These are phyloP conservation scores for Brassicogethes aeneus DNA, from an alignment of 2,888 invertebrate species.

Conservation along the genomic window DNA sequence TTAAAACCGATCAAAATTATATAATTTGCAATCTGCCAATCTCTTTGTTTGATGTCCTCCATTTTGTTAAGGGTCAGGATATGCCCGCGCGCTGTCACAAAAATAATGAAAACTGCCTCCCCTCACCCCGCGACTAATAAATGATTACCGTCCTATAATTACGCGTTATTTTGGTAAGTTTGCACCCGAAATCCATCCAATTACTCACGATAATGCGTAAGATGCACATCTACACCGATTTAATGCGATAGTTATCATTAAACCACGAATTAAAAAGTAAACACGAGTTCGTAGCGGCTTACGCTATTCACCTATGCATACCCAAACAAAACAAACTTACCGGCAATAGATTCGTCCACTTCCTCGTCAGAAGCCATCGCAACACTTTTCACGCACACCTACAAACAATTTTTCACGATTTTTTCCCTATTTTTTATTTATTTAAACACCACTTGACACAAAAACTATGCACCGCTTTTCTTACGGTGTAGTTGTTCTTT, in stretches of 20 bases:
- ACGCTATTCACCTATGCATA: conserved; percentile 28
- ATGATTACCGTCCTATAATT: conserved; percentile 34
- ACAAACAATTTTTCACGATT: conserved; percentile 7
- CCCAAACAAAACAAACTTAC: conserved; percentile 50
- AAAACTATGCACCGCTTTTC: conserved; percentile 12
- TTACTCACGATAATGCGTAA: background rate
- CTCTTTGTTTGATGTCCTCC: conserved; percentile 70
- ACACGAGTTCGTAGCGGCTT: conserved; percentile 33
- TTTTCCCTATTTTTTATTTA: conserved; percentile 7
- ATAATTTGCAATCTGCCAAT: conserved; percentile 52
- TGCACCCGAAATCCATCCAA: no score
- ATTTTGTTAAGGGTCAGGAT: conserved; percentile 70
- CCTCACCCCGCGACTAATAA: conserved; percentile 33
- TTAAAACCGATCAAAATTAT: conserved; percentile 21
- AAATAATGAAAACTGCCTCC: conserved; percentile 44
- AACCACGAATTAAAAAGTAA: conserved; percentile 16
- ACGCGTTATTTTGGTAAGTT: conserved; percentile 17
- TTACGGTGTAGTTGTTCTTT: conserved; percentile 11
- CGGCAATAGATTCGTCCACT: conserved; percentile 78
- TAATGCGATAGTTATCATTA: background rate
- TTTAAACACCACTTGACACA: conserved; percentile 8
- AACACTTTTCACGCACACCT: conserved; percentile 12
- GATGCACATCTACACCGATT: background rate
- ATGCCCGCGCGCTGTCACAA: conserved; percentile 53
- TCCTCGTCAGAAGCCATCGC: conserved; percentile 82